Conservation (phyloP, 92 coral and sea anemone species). For the Parazoanthus swiftii region DNA sequence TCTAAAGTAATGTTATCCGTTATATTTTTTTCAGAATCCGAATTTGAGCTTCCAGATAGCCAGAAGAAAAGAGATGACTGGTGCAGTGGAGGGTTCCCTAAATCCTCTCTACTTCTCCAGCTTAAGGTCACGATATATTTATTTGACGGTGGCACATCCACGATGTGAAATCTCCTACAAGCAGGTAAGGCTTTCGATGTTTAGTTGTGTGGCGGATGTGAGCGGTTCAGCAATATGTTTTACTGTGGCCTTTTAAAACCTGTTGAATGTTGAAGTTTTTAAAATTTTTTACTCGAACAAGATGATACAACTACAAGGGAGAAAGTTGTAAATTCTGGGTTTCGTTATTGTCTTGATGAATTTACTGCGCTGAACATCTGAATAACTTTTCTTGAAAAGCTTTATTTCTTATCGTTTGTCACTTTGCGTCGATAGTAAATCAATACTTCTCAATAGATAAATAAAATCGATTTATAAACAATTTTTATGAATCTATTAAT, state of each 20-base stretch:
- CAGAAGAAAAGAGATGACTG: background rate
- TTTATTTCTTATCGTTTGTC: background rate
- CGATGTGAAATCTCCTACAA: background rate
- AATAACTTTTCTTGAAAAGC: background rate
- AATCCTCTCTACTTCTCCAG: background rate
- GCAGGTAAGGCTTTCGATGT: background rate
- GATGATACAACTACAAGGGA: background rate
- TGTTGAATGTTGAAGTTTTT: constrained; percentile 31
- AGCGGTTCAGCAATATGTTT: background rate
- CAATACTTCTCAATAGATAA: constrained; percentile 39
- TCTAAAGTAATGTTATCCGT: background rate
- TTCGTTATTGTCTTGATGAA: background rate
- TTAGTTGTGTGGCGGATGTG: background rate
- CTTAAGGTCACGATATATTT: background rate
- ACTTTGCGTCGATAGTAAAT: constrained; percentile 16
- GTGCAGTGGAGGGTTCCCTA: background rate
- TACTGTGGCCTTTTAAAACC: constrained; percentile 1
- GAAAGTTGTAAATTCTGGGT: background rate
- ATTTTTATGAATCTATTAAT: background rate
- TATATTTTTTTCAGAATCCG: constrained; percentile 18
- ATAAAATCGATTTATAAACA: constrained; percentile 22
- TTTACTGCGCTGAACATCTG: background rate
- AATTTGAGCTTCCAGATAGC: background rate
- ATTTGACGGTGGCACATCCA: background rate
- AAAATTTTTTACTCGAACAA: background rate